phyloP scores from a whole-genome alignment of 2,113 vertebrate genomes.

The Brachyhypopomus gauderio region DNA sequence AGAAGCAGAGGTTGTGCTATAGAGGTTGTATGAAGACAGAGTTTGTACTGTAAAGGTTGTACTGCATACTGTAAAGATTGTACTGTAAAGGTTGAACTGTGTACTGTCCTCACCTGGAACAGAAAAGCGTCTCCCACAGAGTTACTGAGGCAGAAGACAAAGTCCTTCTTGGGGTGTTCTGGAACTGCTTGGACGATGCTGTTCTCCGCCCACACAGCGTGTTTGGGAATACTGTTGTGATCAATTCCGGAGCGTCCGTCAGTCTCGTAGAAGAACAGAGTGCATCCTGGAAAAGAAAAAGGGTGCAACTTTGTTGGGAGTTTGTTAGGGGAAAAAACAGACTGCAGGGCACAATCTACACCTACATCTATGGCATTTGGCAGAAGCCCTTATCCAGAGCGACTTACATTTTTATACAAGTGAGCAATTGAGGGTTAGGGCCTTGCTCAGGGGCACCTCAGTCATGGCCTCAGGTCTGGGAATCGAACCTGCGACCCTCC shows the following conservation, averaged over 20 bases:
- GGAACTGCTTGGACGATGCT: slow-evolving; percentile 97
- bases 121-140: slow-evolving; percentile 93
- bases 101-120: slow-evolving; percentile 83
- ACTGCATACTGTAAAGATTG: no score
- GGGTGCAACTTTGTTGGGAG: neutral
- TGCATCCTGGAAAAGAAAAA: slow-evolving; percentile 81
- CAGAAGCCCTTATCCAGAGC: no score
- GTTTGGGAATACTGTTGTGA: slow-evolving; percentile 91
- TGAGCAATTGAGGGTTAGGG: no score
- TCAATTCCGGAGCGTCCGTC: slow-evolving; percentile 90
- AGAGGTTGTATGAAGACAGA: no score
- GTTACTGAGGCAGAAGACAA: slow-evolving; percentile 98
- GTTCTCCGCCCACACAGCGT: slow-evolving; percentile 94
- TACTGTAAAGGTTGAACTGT: no score
- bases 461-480: no score
- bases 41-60: no score
- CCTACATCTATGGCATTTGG: no score
- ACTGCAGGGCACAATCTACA: neutral
- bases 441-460: no score
- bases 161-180: slow-evolving; percentile 97
- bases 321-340: neutral
- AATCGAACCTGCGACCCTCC: no score
- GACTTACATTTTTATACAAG: no score
- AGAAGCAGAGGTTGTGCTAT: no score
- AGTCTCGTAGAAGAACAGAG: slow-evolving; percentile 91